Evolutionary conservation across 2,113 vertebrate species (phyloP).

Genomic region (Takifugu bimaculatus): DNA sequence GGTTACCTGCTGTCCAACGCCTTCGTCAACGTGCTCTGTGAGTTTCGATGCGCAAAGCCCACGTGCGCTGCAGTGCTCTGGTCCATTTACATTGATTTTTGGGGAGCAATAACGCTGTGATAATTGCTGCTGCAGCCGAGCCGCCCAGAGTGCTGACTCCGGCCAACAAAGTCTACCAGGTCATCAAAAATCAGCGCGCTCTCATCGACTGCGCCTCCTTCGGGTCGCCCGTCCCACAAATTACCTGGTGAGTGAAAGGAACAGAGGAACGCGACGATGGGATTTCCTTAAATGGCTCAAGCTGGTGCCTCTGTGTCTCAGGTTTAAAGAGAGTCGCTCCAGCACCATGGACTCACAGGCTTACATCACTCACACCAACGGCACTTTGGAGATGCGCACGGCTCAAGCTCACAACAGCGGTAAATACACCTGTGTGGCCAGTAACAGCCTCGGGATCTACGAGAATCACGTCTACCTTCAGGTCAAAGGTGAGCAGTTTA

Average conservation of each 20-base stretch:
- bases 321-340: conserved; percentile 88
- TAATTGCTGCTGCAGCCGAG: conserved; percentile 79
- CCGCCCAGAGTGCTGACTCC: conserved; percentile 87
- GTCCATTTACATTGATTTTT: conserved; percentile 18
- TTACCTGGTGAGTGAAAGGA: conserved; percentile 83
- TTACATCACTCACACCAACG: conserved; percentile 85
- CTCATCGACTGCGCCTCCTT: conserved; percentile 87
- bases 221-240: conserved; percentile 88
- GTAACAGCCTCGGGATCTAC: conserved; percentile 81
- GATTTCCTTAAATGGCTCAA: conserved; percentile 2
- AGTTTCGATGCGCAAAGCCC: conserved; percentile 49
- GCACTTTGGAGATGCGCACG: conserved; percentile 85
- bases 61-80: conserved; percentile 5
- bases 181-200: conserved; percentile 83
- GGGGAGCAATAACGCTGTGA: conserved; percentile 23
- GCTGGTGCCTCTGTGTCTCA: conserved; percentile 41
- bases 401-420: conserved; percentile 82
- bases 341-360: conserved; percentile 81
- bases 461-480: conserved; percentile 89
- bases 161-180: conserved; percentile 84
- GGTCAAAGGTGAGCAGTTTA: conserved; percentile 86
- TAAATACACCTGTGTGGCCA: conserved; percentile 88
- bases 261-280: not conserved
- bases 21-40: conserved; percentile 95
- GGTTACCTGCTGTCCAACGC: conserved; percentile 93